Percentiles rank a stretch among this genome's conserved stretches.
Evolutionary conservation across 2,113 vertebrate species (phyloP).

Genomic region (Dissostichus mawsoni): DNA sequence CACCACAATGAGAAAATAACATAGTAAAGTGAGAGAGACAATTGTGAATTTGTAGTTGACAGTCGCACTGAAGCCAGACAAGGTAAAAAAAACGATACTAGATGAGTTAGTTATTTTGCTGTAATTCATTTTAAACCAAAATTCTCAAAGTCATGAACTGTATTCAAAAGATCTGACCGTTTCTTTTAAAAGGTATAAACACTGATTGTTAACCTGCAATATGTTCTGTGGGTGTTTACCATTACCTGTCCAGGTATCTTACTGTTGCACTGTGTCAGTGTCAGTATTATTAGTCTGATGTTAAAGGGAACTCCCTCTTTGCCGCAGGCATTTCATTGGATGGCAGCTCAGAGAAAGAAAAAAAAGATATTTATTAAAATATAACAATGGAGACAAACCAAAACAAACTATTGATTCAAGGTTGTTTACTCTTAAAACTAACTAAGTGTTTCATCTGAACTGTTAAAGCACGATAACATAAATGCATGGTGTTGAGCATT

Average conservation of each 20-base stretch:
- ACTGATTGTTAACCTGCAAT: neutral
- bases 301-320: neutral
- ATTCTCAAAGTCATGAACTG: neutral
- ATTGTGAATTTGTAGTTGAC: conserved; percentile 28
- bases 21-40: conserved; percentile 30
- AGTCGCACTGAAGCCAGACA: conserved; percentile 29
- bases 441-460: no score
- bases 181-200: neutral
- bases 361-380: neutral
- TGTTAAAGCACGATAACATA: neutral
- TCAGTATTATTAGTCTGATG: neutral
- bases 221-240: neutral
- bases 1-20: conserved; percentile 28
- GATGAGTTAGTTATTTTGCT: conserved; percentile 29
- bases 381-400: no score
- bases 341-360: neutral
- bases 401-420: neutral
- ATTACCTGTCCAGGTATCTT: neutral
- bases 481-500: neutral
- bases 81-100: conserved; percentile 13
- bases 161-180: neutral
- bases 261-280: neutral
- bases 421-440: no score
- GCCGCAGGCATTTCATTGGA: neutral
- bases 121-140: neutral